Conservation (phyloP, 2,888 invertebrate species). For the Polia nebulosa region DNA sequence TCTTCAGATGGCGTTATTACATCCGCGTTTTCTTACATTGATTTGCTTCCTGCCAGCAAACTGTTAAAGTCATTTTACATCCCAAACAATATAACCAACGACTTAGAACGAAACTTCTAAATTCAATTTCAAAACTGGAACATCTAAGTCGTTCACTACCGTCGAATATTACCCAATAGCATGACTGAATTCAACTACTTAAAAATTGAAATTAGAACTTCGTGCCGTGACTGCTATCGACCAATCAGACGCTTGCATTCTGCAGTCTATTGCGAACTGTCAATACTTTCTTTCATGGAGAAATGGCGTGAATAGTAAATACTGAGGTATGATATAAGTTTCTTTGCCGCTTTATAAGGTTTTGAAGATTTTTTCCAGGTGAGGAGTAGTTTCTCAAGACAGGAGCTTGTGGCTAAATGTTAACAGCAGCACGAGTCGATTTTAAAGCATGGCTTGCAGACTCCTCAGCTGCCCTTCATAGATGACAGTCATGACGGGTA, state of each 20-base stretch:
- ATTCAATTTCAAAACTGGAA: slow-evolving; percentile 66
- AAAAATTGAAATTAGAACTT: slow-evolving; percentile 68
- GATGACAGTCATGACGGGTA: too few species aligned
- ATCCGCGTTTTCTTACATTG: background rate
- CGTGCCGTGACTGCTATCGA: slow-evolving; percentile 62
- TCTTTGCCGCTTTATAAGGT: background rate
- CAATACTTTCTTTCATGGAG: slow-evolving; percentile 45
- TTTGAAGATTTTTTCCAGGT: background rate
- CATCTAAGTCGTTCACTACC: slow-evolving; percentile 55
- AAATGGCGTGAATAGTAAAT: slow-evolving; percentile 35
- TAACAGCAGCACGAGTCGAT: too few species aligned
- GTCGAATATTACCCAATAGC: slow-evolving; percentile 66
- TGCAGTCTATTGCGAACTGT: slow-evolving; percentile 52
- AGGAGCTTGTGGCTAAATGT: too few species aligned
- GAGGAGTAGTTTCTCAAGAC: too few species aligned
- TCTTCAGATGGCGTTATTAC: background rate
- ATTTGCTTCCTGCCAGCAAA: slow-evolving; percentile 10
- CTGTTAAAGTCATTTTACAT: slow-evolving; percentile 14
- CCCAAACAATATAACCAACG: slow-evolving; percentile 25
- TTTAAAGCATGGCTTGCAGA: too few species aligned
- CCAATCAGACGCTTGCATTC: slow-evolving; percentile 59
- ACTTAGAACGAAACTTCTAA: slow-evolving; percentile 51
- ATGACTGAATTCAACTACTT: slow-evolving; percentile 66
- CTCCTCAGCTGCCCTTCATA: too few species aligned
- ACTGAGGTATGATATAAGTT: background rate